Evolutionary conservation across 2,888 invertebrate species (phyloP), one percentile per base, ranked within the genome.

Genomic region (Polia nebulosa): DNA sequence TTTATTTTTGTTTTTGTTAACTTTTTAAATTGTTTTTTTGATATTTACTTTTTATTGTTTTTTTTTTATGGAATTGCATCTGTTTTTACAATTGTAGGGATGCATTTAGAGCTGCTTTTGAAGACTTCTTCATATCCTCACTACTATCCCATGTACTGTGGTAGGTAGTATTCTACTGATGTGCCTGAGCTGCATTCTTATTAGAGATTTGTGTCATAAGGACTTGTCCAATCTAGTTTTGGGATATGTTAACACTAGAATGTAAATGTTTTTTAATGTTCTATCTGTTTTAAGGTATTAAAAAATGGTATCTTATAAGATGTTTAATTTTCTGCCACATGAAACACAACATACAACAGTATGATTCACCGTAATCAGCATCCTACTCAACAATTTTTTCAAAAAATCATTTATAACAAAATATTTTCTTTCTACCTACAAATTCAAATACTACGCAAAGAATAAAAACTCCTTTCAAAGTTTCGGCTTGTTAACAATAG

Each of bases 1-100:
- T 63, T 57, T 58, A 29, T 45, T 44, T 57, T 27, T 27, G 32
- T 66, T 32, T 63, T 44, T 7, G 4, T 22, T 57, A 36, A 15
- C 13, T 57, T 39, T 47, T 58, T 44, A 25, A 13, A 3, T 36
- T 41, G 3, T 9, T 36, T 32, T 53, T 49, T 45, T n/a, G 22
- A n/a, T 27, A 36, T 2, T 36, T 39, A 4, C 25, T 9, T 52
- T n/a, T 27, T 51, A 29, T 51, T 13, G 11, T n/a, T 39, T 44
- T 47, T 52, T 22, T 11, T 8, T 9, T 52, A 36, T 47, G 27
- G 7, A 8, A 13, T 57, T 51, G 13, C n/a, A 0, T 36, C 1
- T 44, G 20, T 45, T 17, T 44, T 25, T 51, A 72, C 5, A 44
- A 29, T 25, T 41, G 11, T 8, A 44, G 29, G 15, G 8, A 15